phyloP scores from a whole-genome alignment of 2,113 vertebrate genomes.

The Trematocara unimaculatum region DNA sequence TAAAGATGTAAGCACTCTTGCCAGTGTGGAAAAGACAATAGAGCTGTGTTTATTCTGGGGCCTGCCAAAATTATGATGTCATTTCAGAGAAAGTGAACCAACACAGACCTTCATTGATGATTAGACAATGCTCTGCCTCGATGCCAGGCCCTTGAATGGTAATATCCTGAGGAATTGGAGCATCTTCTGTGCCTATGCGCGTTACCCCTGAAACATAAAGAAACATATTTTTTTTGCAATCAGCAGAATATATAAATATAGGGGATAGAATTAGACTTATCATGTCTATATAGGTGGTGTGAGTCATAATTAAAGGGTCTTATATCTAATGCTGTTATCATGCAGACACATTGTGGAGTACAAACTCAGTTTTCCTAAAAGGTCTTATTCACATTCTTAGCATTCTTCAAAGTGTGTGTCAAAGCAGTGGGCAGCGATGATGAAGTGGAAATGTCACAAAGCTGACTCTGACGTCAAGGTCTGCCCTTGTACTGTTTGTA shows the following conservation, averaged over 20 bases:
- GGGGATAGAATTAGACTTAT: neutral
- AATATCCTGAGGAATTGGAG: conserved; percentile 72
- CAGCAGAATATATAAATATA: neutral
- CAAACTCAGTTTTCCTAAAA: neutral
- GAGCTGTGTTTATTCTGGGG: neutral
- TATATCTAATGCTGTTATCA: neutral
- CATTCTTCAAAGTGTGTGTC: conserved; percentile 14
- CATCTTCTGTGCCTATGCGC: conserved; percentile 75
- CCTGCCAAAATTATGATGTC: neutral
- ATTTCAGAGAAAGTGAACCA: neutral
- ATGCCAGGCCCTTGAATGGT: conserved; percentile 71
- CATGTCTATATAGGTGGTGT: neutral
- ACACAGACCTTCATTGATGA: conserved; percentile 67
- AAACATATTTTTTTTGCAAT: neutral
- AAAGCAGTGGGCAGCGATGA: neutral
- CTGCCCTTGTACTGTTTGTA: neutral
- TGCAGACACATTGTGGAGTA: neutral
- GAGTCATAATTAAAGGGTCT: neutral
- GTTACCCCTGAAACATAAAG: conserved; percentile 66
- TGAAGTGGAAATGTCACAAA: neutral
- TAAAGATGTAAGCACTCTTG: neutral
- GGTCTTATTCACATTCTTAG: conserved; percentile 14
- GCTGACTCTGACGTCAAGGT: neutral
- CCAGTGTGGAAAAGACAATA: neutral
- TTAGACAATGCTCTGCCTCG: conserved; percentile 76